These are phyloP conservation scores for Irena cyanogastra DNA, from an alignment of 2,113 vertebrate species.

Conservation along the genomic window DNA sequence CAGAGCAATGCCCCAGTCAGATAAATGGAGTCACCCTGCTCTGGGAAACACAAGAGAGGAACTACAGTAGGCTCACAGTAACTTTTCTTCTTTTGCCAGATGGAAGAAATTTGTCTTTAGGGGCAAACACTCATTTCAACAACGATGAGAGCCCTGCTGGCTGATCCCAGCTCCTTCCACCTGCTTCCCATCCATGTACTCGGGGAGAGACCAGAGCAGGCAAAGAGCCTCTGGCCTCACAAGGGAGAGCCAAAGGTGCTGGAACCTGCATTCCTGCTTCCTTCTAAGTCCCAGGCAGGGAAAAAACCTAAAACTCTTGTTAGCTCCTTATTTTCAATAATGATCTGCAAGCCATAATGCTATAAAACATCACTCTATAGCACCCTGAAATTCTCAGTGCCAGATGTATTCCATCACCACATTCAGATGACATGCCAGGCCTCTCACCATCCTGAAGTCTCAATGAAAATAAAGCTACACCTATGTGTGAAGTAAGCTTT, in stretches of 20 bases:
- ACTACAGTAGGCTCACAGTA: background rate
- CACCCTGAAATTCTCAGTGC: background rate
- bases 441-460: background rate
- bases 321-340: background rate
- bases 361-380: background rate
- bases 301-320: background rate
- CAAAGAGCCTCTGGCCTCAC: background rate
- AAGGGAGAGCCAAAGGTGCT: background rate
- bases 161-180: background rate
- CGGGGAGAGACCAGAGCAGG: background rate
- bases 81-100: background rate
- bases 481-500: background rate
- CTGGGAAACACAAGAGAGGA: background rate
- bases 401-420: background rate
- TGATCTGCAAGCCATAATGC: background rate
- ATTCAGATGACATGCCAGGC: background rate
- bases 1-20: background rate
- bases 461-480: background rate
- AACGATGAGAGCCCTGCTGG: accelerated
- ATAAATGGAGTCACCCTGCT: background rate
- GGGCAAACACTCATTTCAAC: background rate
- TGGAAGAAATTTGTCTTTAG: background rate
- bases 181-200: background rate
- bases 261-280: background rate
- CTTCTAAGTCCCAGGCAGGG: background rate